Evolutionary conservation across 2,888 invertebrate species (phyloP).

Genomic region (Trisateles emortualis): DNA sequence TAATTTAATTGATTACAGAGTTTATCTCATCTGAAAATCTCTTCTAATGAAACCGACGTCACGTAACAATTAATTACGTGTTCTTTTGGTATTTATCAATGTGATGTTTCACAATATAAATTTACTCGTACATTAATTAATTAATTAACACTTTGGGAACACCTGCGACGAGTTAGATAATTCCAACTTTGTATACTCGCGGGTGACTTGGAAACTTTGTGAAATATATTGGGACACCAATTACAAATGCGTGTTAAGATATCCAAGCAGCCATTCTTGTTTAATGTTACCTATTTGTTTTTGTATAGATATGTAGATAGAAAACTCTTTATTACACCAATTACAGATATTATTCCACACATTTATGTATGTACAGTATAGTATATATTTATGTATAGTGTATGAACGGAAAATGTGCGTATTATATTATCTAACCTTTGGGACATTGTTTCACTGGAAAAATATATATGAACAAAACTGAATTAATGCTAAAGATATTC

Average conservation of each 20-base stretch:
- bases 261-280: slow-evolving; percentile 36
- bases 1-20: slow-evolving; percentile 67
- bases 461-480: no score
- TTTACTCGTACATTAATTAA: slow-evolving; percentile 68
- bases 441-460: no score
- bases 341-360: no score
- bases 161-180: slow-evolving; percentile 69
- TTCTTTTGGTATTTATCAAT: slow-evolving; percentile 70
- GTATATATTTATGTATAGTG: no score
- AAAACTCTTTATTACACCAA: no score
- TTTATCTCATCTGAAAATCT: slow-evolving; percentile 51
- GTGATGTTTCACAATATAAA: slow-evolving; percentile 65
- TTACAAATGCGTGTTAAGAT: slow-evolving; percentile 52
- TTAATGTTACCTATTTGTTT: slow-evolving; percentile 19
- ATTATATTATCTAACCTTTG: no score
- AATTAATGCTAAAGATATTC: no score
- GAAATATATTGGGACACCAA: slow-evolving; percentile 62
- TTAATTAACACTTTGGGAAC: slow-evolving; percentile 73
- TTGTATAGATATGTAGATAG: no score
- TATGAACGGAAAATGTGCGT: no score
- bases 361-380: no score
- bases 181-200: slow-evolving; percentile 63
- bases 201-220: slow-evolving; percentile 58
- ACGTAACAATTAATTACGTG: slow-evolving; percentile 44
- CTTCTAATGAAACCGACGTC: slow-evolving; percentile 60